Base-by-base conservation (phyloP, 2,888 invertebrate species). In the Drosophila anomalata region DNA sequence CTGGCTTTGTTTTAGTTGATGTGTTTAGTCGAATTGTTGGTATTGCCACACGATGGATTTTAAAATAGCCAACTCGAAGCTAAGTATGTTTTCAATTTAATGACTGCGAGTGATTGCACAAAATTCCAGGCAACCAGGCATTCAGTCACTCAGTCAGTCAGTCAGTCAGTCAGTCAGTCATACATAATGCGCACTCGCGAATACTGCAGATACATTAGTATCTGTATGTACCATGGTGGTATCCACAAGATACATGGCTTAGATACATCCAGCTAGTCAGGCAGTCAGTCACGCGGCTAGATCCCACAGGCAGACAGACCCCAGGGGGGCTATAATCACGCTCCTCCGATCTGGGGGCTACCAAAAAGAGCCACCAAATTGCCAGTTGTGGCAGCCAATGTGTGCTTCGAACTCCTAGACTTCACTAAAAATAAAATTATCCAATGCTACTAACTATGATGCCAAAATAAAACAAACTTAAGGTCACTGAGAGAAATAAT, bases 31-130 rank as follows among this genome's bases (percentile, higher is more conserved):
- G 65, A 66, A 65, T 65, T 65, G 65, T 65, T 65, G 65, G 26
- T 66, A 65, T 66, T 66, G 65, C 65, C 65, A 66, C 65, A 66
- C 54, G 54, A 54, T 62, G 70, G 71, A 62, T 70, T 70, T 70
- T 62, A 70, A 70, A 70, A 70, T 70, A 71, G 71, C 70, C 70
- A 26, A 56, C 62, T 55, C 22, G 55, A 17, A 41, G 68, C 71
- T 70, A 62, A 71, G 70, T 77, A 70, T 66, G 67, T 83, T 70
- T 83, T 79, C 67, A 86, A 75, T 86, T 83, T 86, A 86, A 83
- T 83, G 82, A 83, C 81, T 78, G 68, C 65, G 47, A 70, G 50
- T 70, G 70, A 83, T 83, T 83, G 87, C 82, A 83, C 84, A 86
- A 78, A 82, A 55, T 52, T 61, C 51, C 69, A 68, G 68, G 65